Evolutionary conservation across 2,113 vertebrate species (phyloP).

Genomic region (Sterna hirundo): DNA sequence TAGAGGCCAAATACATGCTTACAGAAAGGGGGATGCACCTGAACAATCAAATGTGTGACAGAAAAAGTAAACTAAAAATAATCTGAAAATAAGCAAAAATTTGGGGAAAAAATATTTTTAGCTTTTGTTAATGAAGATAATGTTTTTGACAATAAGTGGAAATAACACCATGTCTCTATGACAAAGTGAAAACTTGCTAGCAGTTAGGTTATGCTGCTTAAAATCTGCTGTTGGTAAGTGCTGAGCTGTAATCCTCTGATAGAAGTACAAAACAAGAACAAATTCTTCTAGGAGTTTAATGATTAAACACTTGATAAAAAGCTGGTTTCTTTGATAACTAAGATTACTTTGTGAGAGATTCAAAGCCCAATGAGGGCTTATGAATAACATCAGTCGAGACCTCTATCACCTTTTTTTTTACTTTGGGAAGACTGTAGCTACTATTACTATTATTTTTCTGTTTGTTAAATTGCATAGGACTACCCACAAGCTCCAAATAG

Average conservation of each 20-base stretch:
- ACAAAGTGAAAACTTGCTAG: background rate
- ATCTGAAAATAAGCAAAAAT: background rate
- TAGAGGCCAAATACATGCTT: background rate
- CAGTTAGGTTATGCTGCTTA: background rate
- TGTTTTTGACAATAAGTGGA: background rate
- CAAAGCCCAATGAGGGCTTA: background rate
- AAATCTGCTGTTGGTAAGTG: background rate
- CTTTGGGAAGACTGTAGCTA: background rate
- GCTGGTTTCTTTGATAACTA: background rate
- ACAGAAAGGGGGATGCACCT: background rate
- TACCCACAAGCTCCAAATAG: background rate
- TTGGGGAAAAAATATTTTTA: background rate
- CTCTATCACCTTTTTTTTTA: background rate
- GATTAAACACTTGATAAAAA: background rate
- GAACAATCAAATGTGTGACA: background rate
- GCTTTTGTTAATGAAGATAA: background rate
- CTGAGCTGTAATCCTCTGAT: background rate
- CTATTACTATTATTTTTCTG: background rate
- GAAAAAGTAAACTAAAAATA: background rate
- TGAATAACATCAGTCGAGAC: background rate
- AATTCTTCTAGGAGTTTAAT: background rate
- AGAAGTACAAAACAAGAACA: background rate
- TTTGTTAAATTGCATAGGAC: background rate
- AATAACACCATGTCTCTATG: background rate
- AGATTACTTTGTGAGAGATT: background rate